Evolutionary conservation across 64 coral and sea anemone species (phyloP), one percentile per base, ranked within the genome.

Genomic region (Astreopora myriophthalma): DNA sequence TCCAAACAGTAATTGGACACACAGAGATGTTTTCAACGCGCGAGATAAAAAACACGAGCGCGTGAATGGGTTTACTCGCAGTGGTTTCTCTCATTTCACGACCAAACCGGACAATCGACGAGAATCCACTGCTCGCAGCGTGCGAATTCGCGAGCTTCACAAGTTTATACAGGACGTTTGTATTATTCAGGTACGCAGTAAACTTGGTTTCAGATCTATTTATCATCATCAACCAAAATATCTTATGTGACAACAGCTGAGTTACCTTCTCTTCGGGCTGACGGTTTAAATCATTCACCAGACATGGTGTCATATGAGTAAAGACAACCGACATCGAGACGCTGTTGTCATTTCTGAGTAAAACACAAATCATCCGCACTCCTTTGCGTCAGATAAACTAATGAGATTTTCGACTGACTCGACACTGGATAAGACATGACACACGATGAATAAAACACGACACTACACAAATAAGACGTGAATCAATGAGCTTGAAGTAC

Each of bases 231-330:
- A 90, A 79, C 88, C 88, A 80, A 51, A 22, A 51, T 40, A 69
- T 48, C 78, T 81, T 63, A 81, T 49, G 42, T 7, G 22, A 81
- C 39, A 55, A 61, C 60, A 71, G 46, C 67, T 33, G 42, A 24
- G n/a, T n/a, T n/a, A n/a, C n/a, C 44, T 34, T 29, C 75, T 67
- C 62, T 80, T 34, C 25, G 28, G 39, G 44, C 31, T 0, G 13
- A 69, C 24, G 4, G 22, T 71, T 90, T 62, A 51, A 80, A 79
- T 90, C 74, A 80, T 71, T 35, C 67, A 79, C 48, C 76, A 49
- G 20, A 1, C 51, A 8, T 57, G 90, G 66, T 82, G 82, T 92
- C 90, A 92, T 92, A 92, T 92, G 90, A 92, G 90, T 92, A 92
- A 92, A 85, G 90, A 92, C 68, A 26, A 65, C 51, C 80, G 36